Evolutionary conservation across 2,888 invertebrate species (phyloP).

Genomic region (Mesorhabditis belari): DNA sequence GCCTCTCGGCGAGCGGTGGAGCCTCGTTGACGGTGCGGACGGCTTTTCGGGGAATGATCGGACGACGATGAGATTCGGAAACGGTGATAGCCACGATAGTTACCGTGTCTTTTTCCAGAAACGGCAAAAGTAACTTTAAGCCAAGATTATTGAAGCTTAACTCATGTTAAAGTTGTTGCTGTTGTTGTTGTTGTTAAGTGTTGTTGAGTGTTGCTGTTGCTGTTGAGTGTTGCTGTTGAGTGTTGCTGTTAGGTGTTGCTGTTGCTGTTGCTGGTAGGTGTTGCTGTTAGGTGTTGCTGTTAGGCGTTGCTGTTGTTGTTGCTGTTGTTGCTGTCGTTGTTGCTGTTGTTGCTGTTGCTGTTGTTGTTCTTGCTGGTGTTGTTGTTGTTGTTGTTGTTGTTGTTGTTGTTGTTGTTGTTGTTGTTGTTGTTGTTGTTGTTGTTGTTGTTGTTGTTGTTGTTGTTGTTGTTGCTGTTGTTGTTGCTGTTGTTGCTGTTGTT

Average conservation of each 20-base stretch:
- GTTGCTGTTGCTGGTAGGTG: too few relatives aligned
- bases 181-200: not conserved
- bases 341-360: too few relatives aligned
- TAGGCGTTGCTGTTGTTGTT: too few relatives aligned
- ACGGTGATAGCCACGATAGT: too few relatives aligned
- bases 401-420: constrained; percentile 6
- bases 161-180: not conserved
- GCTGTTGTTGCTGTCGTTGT: too few relatives aligned
- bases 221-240: too few relatives aligned
- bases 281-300: too few relatives aligned
- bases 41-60: too few relatives aligned
- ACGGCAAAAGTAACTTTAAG: not conserved
- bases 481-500: constrained; percentile 6
- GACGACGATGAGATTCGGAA: too few relatives aligned
- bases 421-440: constrained; percentile 3
- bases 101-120: not conserved
- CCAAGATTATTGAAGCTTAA: not conserved
- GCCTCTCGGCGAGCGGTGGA: constrained; percentile 9
- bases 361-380: too few relatives aligned
- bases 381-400: too few relatives aligned
- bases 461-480: constrained; percentile 9
- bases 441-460: constrained; percentile 10
- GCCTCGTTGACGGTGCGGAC: constrained; percentile 5
- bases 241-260: too few relatives aligned
- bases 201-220: not conserved